Evolutionary conservation across 2,797 vertebrate species (phyloP), one percentile per base, ranked within the genome.

Genomic region (Bucorvus abyssinicus): DNA sequence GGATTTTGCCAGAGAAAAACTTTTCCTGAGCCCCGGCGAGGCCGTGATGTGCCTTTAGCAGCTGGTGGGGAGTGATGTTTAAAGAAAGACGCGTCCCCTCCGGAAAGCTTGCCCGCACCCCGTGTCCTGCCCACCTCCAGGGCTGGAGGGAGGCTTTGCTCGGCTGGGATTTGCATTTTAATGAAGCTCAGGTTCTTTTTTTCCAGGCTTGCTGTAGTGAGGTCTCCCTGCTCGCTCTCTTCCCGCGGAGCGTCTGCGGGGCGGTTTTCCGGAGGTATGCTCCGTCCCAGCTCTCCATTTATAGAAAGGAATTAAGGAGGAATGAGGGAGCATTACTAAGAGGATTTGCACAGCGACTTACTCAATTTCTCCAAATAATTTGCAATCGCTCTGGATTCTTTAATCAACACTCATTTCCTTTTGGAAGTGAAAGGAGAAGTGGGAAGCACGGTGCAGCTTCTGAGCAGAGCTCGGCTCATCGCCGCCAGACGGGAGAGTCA

Each of bases 311-410:
- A 91, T 93, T 94, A 90, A 84, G 52, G 56, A 70, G 78, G 96
- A 94, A 83, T 36, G 90, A 94, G 86, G 78, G 93, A 90, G 47
- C 92, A 34, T 90, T 86, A 36, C 90, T 86, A 91, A 95, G 96
- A 94, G 90, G 95, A 94, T 96, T 96, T 95, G 59, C 69, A 7
- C 79, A 53, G 67, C 1, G 15, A 77, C 87, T 94, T 95, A 92
- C 91, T 95, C 83, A 59, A 32, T 97, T 95, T 94, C 94, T 95
- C 93, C 56, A 79, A 93, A 89, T 93, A 94, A 94, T 90, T 93
- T 87, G 83, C 77, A 77, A 13, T 90, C 81, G 91, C 67, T 90
- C 70, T 64, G 89, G 80, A 74, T 90, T 93, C 91, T 95, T 93
- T 84, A 93, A 94, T 96, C 89, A 92, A 40, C 65, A 19, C 87